Evolutionary conservation across 2,113 vertebrate species (phyloP).

Genomic region (Argyrosomus japonicus): DNA sequence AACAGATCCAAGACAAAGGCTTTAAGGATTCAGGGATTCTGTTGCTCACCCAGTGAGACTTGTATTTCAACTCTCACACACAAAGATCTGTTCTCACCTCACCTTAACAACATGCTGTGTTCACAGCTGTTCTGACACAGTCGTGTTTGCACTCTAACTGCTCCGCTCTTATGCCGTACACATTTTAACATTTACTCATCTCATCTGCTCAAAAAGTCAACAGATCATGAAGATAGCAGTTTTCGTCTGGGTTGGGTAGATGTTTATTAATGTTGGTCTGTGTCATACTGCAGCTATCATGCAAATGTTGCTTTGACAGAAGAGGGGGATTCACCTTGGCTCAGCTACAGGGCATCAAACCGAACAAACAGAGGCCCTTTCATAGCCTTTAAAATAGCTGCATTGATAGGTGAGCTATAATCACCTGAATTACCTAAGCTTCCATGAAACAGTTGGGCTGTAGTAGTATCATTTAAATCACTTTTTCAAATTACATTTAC

Average conservation of each 20-base stretch:
- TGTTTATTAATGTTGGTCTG: slow-evolving; percentile 31
- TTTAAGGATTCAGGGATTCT: slow-evolving; percentile 24
- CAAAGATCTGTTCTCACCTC: slow-evolving; percentile 35
- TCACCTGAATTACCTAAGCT: background rate
- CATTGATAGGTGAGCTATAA: background rate
- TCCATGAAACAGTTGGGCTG: background rate
- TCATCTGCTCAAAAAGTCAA: slow-evolving; percentile 51
- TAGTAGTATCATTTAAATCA: background rate
- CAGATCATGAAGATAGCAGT: slow-evolving; percentile 46
- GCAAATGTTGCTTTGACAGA: slow-evolving; percentile 49
- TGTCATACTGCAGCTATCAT: slow-evolving; percentile 27
- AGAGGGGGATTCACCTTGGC: background rate
- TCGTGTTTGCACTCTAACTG: slow-evolving; percentile 60
- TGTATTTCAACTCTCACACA: slow-evolving; percentile 48
- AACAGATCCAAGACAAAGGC: slow-evolving; percentile 42
- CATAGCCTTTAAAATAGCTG: background rate
- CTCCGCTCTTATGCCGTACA: slow-evolving; percentile 4
- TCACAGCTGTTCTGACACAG: slow-evolving; percentile 36
- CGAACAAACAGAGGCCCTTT: slow-evolving; percentile 19
- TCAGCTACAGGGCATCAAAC: background rate
- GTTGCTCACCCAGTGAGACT: slow-evolving; percentile 32
- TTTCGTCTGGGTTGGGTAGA: background rate
- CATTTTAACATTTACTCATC: slow-evolving; percentile 31
- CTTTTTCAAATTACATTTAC: slow-evolving; percentile 1
- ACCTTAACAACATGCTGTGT: slow-evolving; percentile 11